These are phyloP conservation scores for human DNA, from an alignment of 2,113 vertebrate genomes.

Conservation along the genomic window GRCh38 chr12:87082001-87082500, in stretches of 20 bases:
- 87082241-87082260: not conserved
- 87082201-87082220: not conserved
- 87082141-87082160: not conserved
- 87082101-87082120: not conserved
- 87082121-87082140: not conserved
- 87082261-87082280: not conserved
- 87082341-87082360: not conserved
- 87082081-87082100: not conserved
- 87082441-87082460: not conserved
- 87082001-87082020: not conserved
- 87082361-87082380: not conserved
- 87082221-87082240: not conserved
- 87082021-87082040: not conserved
- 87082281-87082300: not conserved
- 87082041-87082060: not conserved
- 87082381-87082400: not conserved
- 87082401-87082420: not conserved
- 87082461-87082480: not conserved
- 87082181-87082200: not conserved
- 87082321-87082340: not conserved
- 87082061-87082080: not conserved
- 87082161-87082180: not conserved
- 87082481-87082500: not conserved
- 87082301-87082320: not conserved
- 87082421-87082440: not conserved